A percentile compares a stretch with the other conserved stretches of the same genome.
Evolutionary conservation across 2,888 invertebrate genomes (phyloP).

Genomic region (Drosophila differens): DNA sequence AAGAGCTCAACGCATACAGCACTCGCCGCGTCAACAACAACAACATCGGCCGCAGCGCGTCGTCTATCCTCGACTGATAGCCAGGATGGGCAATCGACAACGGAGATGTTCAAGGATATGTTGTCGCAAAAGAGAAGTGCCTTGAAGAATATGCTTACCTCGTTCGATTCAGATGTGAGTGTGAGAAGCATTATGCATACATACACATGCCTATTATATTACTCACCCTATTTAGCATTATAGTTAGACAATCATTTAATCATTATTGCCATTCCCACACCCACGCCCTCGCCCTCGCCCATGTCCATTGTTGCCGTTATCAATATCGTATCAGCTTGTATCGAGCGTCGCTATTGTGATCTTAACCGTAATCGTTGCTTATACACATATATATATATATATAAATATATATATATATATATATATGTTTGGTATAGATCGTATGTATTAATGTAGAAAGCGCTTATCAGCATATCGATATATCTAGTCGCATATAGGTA

Average conservation of each 20-base stretch:
- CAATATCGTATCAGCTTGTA: slow-evolving; percentile 40
- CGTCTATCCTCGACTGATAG: slow-evolving; percentile 89
- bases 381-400: slow-evolving; percentile 6
- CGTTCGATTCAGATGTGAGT: slow-evolving; percentile 96
- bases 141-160: slow-evolving; percentile 93
- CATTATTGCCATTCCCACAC: slow-evolving; percentile 17
- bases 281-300: slow-evolving; percentile 7
- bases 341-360: slow-evolving; percentile 43
- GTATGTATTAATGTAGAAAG: slow-evolving; percentile 13
- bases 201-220: not conserved
- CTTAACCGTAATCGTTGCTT: slow-evolving; percentile 35
- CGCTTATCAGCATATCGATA: slow-evolving; percentile 26
- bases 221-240: not conserved
- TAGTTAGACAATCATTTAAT: slow-evolving; percentile 9
- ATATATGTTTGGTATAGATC: not conserved
- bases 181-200: not conserved
- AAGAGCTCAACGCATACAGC: slow-evolving; percentile 84
- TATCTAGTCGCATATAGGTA: slow-evolving; percentile 26
- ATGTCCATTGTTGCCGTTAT: slow-evolving; percentile 18
- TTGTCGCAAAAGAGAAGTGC: slow-evolving; percentile 96
- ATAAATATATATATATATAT: slow-evolving; percentile 5
- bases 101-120: slow-evolving; percentile 97
- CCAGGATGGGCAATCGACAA: slow-evolving; percentile 90
- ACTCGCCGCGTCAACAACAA: slow-evolving; percentile 57
- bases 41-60: slow-evolving; percentile 79